Conservation (phyloP, 1,140 invertebrate species). For the Calliphora vicina region DNA sequence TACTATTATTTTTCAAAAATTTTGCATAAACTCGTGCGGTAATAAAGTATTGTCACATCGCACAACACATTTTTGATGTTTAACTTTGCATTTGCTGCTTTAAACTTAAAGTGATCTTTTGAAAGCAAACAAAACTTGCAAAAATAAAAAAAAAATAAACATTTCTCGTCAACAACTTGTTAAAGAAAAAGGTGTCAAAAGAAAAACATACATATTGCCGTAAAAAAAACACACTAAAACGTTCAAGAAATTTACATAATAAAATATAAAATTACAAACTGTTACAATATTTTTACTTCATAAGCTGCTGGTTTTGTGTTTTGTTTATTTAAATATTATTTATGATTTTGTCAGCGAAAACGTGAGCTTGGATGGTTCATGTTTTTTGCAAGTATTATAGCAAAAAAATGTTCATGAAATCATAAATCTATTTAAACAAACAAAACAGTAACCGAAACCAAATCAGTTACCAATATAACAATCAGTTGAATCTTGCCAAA, state of each 20-base stretch:
- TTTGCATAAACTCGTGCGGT: constrained; percentile 8
- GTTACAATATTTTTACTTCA: not conserved
- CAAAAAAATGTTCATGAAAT: not conserved
- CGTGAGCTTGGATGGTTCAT: constrained; percentile 1
- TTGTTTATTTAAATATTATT: constrained; percentile 15
- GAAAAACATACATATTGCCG: not conserved
- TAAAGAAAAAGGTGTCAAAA: not conserved
- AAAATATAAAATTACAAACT: not conserved
- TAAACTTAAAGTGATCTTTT: not conserved
- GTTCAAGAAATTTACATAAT: not conserved
- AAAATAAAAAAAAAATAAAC: not conserved
- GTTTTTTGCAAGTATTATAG: not conserved
- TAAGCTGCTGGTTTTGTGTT: not conserved
- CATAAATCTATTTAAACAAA: constrained; percentile 6
- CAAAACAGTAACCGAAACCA: not conserved
- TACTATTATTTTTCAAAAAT: not conserved
- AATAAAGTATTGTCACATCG: not conserved
- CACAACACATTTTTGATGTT: not conserved
- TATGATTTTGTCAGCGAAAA: not conserved
- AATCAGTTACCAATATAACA: not conserved
- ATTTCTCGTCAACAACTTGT: not conserved
- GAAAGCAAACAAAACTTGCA: not conserved
- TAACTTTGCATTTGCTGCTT: too few species aligned
- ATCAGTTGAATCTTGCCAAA: not conserved
- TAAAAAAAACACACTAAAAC: not conserved